Evolutionary conservation across 2,888 invertebrate genomes (phyloP).

Genomic region (Eupithecia inturbata): DNA sequence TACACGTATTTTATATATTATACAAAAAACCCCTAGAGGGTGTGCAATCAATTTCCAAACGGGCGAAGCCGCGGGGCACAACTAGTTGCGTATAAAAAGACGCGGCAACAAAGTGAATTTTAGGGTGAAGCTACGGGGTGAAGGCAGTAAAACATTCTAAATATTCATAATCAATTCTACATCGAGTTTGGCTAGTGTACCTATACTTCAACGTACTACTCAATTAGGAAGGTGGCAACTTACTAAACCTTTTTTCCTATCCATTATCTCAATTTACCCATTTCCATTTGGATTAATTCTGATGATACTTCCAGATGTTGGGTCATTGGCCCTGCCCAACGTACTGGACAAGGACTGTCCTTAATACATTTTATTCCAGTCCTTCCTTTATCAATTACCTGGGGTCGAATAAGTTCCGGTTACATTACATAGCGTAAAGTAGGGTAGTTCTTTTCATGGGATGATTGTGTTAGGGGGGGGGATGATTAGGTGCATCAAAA

Average conservation of each 20-base stretch:
- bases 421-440: background rate
- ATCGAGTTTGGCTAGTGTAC: too few species aligned
- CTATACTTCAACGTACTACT: background rate
- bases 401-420: constrained; percentile 26
- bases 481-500: background rate
- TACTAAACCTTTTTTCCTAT: background rate
- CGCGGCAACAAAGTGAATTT: too few species aligned
- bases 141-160: too few species aligned
- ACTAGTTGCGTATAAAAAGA: too few species aligned
- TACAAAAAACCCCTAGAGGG: too few species aligned
- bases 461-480: constrained; percentile 4
- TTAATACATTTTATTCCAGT: constrained; percentile 45
- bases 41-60: too few species aligned
- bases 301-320: background rate
- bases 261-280: background rate
- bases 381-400: constrained; percentile 35
- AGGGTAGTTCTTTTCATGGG: constrained; percentile 14
- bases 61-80: too few species aligned
- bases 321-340: background rate
- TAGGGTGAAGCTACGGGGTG: too few species aligned
- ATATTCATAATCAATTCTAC: too few species aligned
- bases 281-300: constrained; percentile 3
- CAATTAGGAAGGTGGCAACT: background rate
- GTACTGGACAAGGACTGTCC: constrained; percentile 20
- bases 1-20: too few species aligned